These are phyloP conservation scores for Mythimna impura DNA, from an alignment of 2,888 invertebrate species.

Conservation along the genomic window DNA sequence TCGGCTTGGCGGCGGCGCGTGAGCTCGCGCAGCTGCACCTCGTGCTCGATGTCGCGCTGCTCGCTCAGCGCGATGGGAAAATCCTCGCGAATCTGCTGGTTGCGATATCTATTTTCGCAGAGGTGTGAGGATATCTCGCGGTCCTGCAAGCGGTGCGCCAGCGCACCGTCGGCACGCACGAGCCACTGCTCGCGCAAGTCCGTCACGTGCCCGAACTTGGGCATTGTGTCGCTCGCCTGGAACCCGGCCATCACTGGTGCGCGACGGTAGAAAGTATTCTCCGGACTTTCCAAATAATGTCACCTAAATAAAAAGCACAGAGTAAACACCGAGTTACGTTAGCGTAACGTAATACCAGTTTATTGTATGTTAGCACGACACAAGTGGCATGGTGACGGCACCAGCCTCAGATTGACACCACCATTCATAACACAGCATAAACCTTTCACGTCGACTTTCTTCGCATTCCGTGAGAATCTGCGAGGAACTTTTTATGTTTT, in stretches of 20 bases:
- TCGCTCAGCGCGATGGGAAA: conserved; percentile 87
- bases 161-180: conserved; percentile 86
- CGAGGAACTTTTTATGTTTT: conserved; percentile 80
- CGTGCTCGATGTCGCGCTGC: conserved; percentile 85
- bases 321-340: conserved; percentile 63
- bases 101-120: conserved; percentile 86
- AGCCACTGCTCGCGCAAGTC: conserved; percentile 88
- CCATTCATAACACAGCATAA: conserved; percentile 55
- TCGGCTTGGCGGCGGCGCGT: conserved; percentile 85
- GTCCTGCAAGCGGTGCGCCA: conserved; percentile 87
- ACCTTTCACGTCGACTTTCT: conserved; percentile 82
- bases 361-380: conserved; percentile 70
- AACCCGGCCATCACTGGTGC: conserved; percentile 81
- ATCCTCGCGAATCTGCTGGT: conserved; percentile 88
- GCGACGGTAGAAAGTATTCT: conserved; percentile 67
- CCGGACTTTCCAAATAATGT: conserved; percentile 65
- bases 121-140: conserved; percentile 88
- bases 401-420: conserved; percentile 51
- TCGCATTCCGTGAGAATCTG: conserved; percentile 83
- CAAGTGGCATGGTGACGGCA: conserved; percentile 66
- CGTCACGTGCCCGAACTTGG: conserved; percentile 87
- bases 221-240: conserved; percentile 86
- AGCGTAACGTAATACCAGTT: conserved; percentile 66
- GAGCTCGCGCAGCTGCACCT: conserved; percentile 79
- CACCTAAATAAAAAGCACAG: conserved; percentile 52